Percentiles rank a stretch among this genome's conserved stretches.
Evolutionary conservation across 1,140 invertebrate genomes (phyloP).

Genomic region (Pseudomyrmex cubaensis): DNA sequence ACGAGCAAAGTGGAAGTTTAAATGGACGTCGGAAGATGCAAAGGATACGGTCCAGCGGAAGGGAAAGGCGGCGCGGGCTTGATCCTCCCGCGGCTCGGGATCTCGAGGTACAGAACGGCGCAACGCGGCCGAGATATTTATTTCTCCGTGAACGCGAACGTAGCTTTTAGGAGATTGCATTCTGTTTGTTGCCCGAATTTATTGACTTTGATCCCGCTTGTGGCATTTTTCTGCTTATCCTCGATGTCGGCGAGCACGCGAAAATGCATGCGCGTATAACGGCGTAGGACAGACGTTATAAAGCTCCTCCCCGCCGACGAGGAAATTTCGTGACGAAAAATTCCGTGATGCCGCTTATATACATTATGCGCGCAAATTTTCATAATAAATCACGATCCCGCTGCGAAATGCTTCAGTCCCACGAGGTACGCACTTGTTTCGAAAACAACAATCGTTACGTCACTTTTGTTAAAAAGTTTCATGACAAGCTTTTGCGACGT

Average conservation of each 20-base stretch:
- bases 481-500: too few relatives aligned
- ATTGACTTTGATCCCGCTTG: slow-evolving; percentile 48
- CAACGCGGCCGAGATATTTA: slow-evolving; percentile 31
- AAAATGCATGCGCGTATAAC: not conserved
- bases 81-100: not conserved
- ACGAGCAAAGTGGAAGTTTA: slow-evolving; percentile 60
- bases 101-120: not conserved
- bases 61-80: slow-evolving; percentile 34
- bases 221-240: slow-evolving; percentile 50
- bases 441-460: not conserved
- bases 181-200: slow-evolving; percentile 54
- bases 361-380: not conserved
- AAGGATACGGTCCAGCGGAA: slow-evolving; percentile 56
- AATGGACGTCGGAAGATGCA: slow-evolving; percentile 59
- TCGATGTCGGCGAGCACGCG: not conserved
- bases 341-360: slow-evolving; percentile 2
- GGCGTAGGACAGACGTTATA: not conserved
- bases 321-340: slow-evolving; percentile 26
- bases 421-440: not conserved
- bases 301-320: not conserved
- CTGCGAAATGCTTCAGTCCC: not conserved
- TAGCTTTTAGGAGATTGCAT: slow-evolving; percentile 59
- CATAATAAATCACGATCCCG: not conserved
- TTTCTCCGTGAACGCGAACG: slow-evolving; percentile 31
- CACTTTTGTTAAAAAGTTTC: too few relatives aligned